These are phyloP conservation scores for Pheosia gnoma DNA, from an alignment of 2,888 invertebrate genomes.

Conservation along the genomic window DNA sequence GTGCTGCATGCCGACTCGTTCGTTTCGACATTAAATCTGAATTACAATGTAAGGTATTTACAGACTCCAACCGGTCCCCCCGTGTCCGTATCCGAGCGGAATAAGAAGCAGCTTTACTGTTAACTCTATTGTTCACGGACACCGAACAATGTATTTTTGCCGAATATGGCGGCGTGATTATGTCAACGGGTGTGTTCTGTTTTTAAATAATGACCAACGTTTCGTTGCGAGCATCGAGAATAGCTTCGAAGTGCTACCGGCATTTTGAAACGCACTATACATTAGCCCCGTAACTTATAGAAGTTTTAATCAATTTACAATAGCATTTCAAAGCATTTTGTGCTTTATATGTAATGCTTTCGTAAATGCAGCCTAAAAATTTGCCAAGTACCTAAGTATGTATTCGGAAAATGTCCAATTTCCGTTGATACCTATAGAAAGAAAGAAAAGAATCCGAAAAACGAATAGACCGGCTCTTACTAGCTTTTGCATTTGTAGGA, in stretches of 20 bases:
- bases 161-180: slow-evolving; percentile 79
- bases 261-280: slow-evolving; percentile 47
- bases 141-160: slow-evolving; percentile 79
- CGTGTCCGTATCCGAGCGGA: slow-evolving; percentile 78
- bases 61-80: slow-evolving; percentile 64
- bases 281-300: neutral
- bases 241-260: slow-evolving; percentile 51
- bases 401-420: too few relatives aligned
- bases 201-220: slow-evolving; percentile 73
- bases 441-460: too few relatives aligned
- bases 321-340: too few relatives aligned
- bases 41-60: slow-evolving; percentile 78
- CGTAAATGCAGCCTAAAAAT: neutral
- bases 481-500: too few relatives aligned
- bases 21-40: slow-evolving; percentile 78
- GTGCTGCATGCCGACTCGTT: slow-evolving; percentile 76
- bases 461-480: too few relatives aligned
- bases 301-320: too few relatives aligned
- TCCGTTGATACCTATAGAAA: too few relatives aligned
- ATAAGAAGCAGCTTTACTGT: slow-evolving; percentile 81
- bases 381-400: neutral
- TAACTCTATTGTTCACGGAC: slow-evolving; percentile 78
- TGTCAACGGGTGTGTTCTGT: slow-evolving; percentile 79
- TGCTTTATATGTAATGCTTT: too few relatives aligned
- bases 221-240: slow-evolving; percentile 55